Base-by-base conservation (phyloP, 2,888 invertebrate species). In the Gortyna flavago region DNA sequence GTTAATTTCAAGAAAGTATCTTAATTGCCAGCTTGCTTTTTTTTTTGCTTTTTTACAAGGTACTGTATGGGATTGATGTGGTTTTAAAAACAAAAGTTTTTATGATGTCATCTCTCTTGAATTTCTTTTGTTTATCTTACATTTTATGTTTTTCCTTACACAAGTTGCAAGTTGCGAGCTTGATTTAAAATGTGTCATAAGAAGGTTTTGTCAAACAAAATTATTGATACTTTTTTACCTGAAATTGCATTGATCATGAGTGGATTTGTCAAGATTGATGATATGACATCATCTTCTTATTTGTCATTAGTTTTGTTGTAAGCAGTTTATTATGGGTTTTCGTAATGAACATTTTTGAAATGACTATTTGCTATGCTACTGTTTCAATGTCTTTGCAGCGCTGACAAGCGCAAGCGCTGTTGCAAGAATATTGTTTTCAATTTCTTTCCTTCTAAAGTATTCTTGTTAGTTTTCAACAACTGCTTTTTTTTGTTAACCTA, bases 71-170 rank as follows among this genome's bases (percentile, higher is more conserved):
- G 32, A 68, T 68, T 67, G 32, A 66, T 32, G 16, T 21, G n/a
- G 21, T 35, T 75, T 41, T 16, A 71, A 65, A 80, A 65, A 64
- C 61, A 59, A 76, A 67, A 64, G 11, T 35, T 72, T 77, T 6
- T 16, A 75, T 85, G 83, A 87, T 76, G 81, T 87, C 85, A 85
- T 78, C 29, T 38, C 64, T 68, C 25, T 48, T 73, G 69, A 35
- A 80, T 84, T 85, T 61, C 73, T 75, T 85, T 74, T 77, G 76
- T 80, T 85, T 83, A 80, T 77, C 83, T 75, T 66, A 62, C 44
- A 64, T 70, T 80, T 75, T 79, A 69, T 75, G 41, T 77, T 77
- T 85, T 85, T 68, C 64, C 62, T 77, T 79, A 13, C 41, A 69
- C 21, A 72, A 41, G 35, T 71, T 75, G 64, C 79, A 73, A 67